Evolutionary conservation across 2,113 vertebrate species (phyloP), one percentile per base, ranked within the genome.

Genomic region (Sturnira hondurensis): DNA sequence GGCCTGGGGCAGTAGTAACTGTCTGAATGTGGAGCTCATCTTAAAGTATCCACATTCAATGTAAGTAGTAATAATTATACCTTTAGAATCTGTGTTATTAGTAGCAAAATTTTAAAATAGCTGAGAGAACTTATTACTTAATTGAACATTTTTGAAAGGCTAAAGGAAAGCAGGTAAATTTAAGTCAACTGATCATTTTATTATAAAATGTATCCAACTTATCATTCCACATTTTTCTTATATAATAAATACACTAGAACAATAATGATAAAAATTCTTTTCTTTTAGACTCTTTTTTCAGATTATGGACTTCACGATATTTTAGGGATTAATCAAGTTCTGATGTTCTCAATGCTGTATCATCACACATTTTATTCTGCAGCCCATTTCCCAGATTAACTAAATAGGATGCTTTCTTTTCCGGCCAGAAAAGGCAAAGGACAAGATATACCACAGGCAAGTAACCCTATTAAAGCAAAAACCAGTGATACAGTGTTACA

Each of bases 361-460:
- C 20, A 92, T n/a, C 31, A 87, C 43, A 91, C 12, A 81, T 89
- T 94, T 93, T 85, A 84, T 52, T 94, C 45, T 91, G 80, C 10
- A 86, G 67, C 36, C 11, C 92, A 50, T 68, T 80, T 87, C 45
- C 76, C 67, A 90, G 24, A 80, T 82, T 33, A 71, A 83, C 19
- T 92, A 43, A 80, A 83, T 41, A 96, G 2, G 15, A 87, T 70
- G 65, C 36, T 82, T 87, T 68, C 28, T 81, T 52, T 82, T 16
- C 31, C 6, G 43, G 26, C 56, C 41, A 82, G 14, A 93, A 93
- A 88, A 87, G 74, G 84, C 52, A 61, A 81, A 94, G 9, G 24
- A 47, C 54, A 73, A 96, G 31, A 89, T 47, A 76, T 4, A 47
- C 15, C 2, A 54, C 9, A 86, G 33, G 10, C 92, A 71, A 86